Evolutionary conservation across 2,113 vertebrate genomes (phyloP).

Genomic region (Anhinga anhinga): DNA sequence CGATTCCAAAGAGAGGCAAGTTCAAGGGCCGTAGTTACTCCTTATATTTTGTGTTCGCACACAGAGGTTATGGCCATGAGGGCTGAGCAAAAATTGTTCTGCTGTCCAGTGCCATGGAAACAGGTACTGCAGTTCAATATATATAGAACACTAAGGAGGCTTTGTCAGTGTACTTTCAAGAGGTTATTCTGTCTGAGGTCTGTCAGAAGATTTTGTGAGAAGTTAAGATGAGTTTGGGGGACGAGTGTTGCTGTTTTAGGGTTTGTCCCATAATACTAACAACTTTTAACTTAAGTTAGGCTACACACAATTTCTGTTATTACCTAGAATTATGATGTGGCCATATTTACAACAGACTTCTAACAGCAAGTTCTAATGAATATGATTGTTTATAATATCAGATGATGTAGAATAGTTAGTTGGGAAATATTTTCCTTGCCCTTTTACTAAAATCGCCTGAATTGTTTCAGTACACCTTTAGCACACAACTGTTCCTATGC

Average conservation of each 20-base stretch:
- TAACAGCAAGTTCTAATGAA: neutral
- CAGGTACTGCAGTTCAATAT: neutral
- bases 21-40: neutral
- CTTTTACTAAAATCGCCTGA: neutral
- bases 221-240: neutral
- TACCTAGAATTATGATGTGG: neutral
- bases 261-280: neutral
- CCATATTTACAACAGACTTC: neutral
- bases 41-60: neutral
- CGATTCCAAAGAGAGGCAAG: conserved; percentile 94
- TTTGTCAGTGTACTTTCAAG: neutral
- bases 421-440: neutral
- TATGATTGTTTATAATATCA: neutral
- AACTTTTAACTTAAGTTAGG: neutral
- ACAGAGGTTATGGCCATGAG: neutral
- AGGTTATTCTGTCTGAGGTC: neutral
- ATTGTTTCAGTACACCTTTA: neutral
- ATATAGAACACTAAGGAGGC: neutral
- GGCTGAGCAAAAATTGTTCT: neutral
- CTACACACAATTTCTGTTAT: neutral
- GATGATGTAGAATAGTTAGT: neutral
- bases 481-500: neutral
- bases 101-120: neutral
- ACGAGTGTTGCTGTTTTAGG: neutral
- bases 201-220: neutral